Evolutionary conservation across 2,113 vertebrate species (phyloP), one percentile per base, ranked within the genome.

Genomic region (Equus przewalskii): DNA sequence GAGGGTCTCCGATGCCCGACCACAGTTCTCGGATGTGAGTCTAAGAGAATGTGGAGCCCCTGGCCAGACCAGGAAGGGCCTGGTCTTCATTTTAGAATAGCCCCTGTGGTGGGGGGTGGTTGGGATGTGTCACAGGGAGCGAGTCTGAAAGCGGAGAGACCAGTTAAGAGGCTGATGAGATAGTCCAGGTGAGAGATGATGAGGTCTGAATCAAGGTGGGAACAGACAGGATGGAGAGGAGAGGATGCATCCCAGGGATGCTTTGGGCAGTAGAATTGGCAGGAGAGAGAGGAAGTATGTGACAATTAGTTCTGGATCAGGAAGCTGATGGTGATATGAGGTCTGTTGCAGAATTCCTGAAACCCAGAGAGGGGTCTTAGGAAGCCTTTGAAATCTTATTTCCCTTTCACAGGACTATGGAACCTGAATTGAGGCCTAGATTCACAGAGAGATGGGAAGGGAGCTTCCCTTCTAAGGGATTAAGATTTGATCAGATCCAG

Each of bases 401-500:
- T 70, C 33, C 33, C 51, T 89, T 51, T 92, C 44, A 18, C 26
- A 0, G 83, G 67, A 65, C 11, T 75, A 8, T 30, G 83, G 54
- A 58, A 36, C 72, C 22, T 49, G 28, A 79, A 30, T 33, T 36
- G 54, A 67, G 69, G 18, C 22, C 76, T 33, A 44, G 51, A 54
- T 70, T 89, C 44, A 49, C 41, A 89, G 80, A 70, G 30, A 36
- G 75, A 72, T 72, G 49, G 94, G 70, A 67, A 82, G 49, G 46
- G 22, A 76, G 28, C 18, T 89, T 89, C 56, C 21, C 58, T 95
- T 64, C 44, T 16, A 51, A 46, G 36, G 36, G 36, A 46, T 76
- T 75, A 65, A 67, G 49, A 82, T 91, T 60, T 67, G 33, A 91
- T 92, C 84, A 88, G 69, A 75, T 93, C 13, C 44, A 95, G 24